Percentiles rank a stretch among this genome's conserved stretches.
These are phyloP conservation scores for Ricordea florida DNA, from an alignment of 92 coral and sea anemone genomes.

Conservation along the genomic window DNA sequence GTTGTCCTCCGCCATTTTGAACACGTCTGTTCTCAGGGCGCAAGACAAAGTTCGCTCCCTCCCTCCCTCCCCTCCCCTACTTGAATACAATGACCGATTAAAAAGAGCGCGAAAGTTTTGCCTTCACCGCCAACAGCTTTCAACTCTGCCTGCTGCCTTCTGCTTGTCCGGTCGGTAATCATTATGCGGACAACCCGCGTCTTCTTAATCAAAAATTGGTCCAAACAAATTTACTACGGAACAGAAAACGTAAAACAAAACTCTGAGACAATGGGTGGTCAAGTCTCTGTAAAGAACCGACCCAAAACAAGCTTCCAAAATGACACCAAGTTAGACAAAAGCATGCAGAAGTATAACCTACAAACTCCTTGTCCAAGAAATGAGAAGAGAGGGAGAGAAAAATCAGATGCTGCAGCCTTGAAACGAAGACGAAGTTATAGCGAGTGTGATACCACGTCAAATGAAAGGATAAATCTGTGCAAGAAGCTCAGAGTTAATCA, in stretches of 20 bases:
- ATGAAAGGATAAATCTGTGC: conserved; percentile 35
- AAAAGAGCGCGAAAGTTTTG: conserved; percentile 20
- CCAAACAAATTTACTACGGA: neutral
- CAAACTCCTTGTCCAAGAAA: conserved; percentile 9
- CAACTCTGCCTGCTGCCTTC: neutral
- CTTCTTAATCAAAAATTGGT: neutral
- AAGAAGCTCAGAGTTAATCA: conserved; percentile 72
- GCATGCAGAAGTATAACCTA: neutral
- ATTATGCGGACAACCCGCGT: conserved; percentile 36
- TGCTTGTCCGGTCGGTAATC: neutral
- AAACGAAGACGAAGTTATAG: conserved; percentile 49
- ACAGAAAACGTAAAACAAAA: neutral
- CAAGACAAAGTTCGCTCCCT: neutral
- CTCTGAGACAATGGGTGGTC: conserved; percentile 22
- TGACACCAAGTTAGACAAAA: neutral
- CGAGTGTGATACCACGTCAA: conserved; percentile 44
- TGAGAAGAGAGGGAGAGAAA: conserved; percentile 6
- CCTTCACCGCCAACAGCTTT: neutral
- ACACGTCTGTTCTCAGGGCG: neutral
- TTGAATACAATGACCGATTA: neutral
- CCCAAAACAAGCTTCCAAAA: conserved; percentile 5
- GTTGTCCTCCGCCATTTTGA: conserved; percentile 19
- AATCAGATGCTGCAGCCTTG: conserved; percentile 22
- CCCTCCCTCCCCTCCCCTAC: conserved; percentile 2
- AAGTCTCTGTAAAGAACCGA: neutral